A percentile compares a stretch with the other conserved stretches of the same genome.
Conservation (phyloP, 2,797 vertebrate species). For the Epinephelus malabaricus region DNA sequence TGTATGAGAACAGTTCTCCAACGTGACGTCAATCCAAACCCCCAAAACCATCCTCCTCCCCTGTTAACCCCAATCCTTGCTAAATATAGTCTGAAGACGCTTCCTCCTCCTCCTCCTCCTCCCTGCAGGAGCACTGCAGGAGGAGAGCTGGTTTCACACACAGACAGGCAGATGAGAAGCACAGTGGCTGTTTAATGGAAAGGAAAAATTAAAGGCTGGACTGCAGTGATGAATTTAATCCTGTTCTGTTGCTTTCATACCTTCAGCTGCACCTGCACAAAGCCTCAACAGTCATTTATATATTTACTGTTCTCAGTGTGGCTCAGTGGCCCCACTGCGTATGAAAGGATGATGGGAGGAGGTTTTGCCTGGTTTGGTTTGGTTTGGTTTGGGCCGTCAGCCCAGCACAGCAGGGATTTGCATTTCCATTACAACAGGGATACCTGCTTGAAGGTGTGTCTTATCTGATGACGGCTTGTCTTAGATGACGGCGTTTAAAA, state of each 20-base stretch:
- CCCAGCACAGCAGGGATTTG: no score
- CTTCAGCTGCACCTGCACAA: background rate
- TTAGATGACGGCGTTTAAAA: no score
- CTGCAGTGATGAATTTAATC: background rate
- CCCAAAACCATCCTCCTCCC: slow-evolving; percentile 41
- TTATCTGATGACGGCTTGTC: no score
- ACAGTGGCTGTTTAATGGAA: slow-evolving; percentile 12
- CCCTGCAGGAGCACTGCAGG: slow-evolving; percentile 47
- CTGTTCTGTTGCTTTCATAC: background rate
- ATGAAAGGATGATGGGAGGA: no score
- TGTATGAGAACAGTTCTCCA: slow-evolving; percentile 43
- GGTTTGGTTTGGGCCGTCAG: no score
- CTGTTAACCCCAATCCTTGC: slow-evolving; percentile 68
- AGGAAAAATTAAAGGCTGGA: background rate
- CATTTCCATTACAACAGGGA: no score
- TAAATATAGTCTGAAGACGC: slow-evolving; percentile 70
- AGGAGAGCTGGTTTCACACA: slow-evolving; percentile 38
- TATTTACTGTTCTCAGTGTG: background rate
- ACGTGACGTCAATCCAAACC: slow-evolving; percentile 72
- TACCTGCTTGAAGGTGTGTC: no score
- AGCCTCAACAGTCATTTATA: background rate
- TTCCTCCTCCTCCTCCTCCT: slow-evolving; percentile 15
- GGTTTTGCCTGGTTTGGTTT: no score
- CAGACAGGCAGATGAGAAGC: background rate
- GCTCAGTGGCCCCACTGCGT: background rate